A percentile compares a stretch with the other conserved stretches of the same genome.
Conservation (phyloP, 2,113 vertebrate species). For the Ictalurus punctatus region DNA sequence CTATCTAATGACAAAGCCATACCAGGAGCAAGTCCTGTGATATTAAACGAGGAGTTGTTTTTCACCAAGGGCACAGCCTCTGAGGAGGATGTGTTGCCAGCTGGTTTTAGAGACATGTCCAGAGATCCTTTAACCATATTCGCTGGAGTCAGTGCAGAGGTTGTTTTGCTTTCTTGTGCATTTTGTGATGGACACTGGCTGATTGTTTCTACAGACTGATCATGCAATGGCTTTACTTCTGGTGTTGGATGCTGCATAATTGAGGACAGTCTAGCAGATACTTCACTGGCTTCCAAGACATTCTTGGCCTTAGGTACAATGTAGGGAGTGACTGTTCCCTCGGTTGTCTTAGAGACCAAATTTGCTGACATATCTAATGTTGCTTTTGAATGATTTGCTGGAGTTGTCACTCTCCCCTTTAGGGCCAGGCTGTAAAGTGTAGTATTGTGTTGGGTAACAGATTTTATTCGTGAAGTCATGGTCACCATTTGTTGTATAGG, state of each 20-base stretch:
- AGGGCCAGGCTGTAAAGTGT: slow-evolving; percentile 8
- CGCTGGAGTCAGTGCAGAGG: neutral
- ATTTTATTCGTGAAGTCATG: neutral
- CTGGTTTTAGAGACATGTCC: neutral
- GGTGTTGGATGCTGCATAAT: slow-evolving; percentile 55
- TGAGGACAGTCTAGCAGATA: slow-evolving; percentile 61
- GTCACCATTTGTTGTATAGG: neutral
- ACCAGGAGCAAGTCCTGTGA: neutral
- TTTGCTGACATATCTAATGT: slow-evolving; percentile 68
- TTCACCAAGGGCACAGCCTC: neutral
- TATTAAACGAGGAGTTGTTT: neutral
- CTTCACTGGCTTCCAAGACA: slow-evolving; percentile 48
- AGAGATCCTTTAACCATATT: neutral
- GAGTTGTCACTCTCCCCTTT: slow-evolving; percentile 45
- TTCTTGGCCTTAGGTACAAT: slow-evolving; percentile 56
- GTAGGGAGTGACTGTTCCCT: slow-evolving; percentile 19
- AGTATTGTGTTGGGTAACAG: slow-evolving; percentile 33
- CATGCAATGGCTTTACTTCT: slow-evolving; percentile 31
- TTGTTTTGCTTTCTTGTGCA: neutral
- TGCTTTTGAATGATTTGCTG: slow-evolving; percentile 63
- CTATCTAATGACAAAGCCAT: neutral
- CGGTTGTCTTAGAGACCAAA: neutral
- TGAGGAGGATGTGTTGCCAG: neutral
- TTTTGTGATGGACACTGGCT: slow-evolving; percentile 3
- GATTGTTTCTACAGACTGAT: neutral